Evolutionary conservation across 2,888 invertebrate genomes (phyloP).

Genomic region (Ischnus inquisitorius): DNA sequence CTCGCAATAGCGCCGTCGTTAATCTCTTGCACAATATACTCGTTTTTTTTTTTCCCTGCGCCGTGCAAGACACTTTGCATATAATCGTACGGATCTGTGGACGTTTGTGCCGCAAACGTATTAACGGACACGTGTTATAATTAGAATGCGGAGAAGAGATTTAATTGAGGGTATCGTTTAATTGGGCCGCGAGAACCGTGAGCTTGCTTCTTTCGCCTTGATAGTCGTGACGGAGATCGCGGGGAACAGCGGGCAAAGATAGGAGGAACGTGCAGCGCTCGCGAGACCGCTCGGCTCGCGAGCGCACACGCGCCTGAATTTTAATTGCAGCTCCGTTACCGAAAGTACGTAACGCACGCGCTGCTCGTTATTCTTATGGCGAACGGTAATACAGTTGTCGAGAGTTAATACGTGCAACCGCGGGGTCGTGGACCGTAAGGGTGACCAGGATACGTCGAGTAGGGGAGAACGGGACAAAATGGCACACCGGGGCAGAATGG

Average conservation of each 20-base stretch:
- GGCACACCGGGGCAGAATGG: too few species aligned
- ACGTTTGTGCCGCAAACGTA: not conserved
- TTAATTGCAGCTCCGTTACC: not conserved
- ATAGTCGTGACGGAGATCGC: constrained; percentile 16
- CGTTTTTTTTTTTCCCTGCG: too few species aligned
- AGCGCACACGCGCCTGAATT: constrained; percentile 18
- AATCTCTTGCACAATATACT: constrained; percentile 28
- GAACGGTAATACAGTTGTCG: not conserved
- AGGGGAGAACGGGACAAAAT: too few species aligned
- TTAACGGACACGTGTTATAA: constrained; percentile 3
- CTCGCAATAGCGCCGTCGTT: constrained; percentile 7
- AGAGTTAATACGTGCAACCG: constrained; percentile 15
- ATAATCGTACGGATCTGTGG: not conserved
- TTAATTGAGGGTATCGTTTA: constrained; percentile 26
- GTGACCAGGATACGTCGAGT: constrained; percentile 15
- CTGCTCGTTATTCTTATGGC: not conserved
- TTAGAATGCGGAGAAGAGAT: constrained; percentile 26
- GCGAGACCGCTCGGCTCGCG: not conserved
- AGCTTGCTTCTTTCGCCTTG: constrained; percentile 42
- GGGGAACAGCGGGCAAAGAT: constrained; percentile 2
- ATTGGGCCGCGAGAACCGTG: constrained; percentile 18
- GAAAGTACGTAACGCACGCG: not conserved
- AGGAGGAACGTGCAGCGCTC: constrained; percentile 6
- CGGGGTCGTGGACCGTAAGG: constrained; percentile 28
- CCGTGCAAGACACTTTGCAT: not conserved